Evolutionary conservation across 2,113 vertebrate genomes (phyloP), one percentile per base, ranked within the genome.

Genomic region (Xenotilapia flavipinnis): DNA sequence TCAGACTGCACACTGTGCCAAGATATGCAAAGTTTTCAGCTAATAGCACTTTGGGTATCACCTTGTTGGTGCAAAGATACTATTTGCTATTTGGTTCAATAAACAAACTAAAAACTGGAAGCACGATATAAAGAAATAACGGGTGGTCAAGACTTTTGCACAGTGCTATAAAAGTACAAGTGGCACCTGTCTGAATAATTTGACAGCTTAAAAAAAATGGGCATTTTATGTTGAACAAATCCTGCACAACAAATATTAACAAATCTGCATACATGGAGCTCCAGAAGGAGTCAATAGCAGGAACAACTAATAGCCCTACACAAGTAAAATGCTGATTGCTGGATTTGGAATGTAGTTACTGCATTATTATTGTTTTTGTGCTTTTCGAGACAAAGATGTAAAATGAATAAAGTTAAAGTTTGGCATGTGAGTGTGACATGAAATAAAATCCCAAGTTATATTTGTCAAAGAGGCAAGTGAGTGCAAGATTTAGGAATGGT

Each of bases 91-190:
- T 42, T 45, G 21, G 38, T 73, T 45, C 2, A 26, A 73, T 23
- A 45, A 73, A 26, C 21, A 73, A 45, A 45, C 38, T 17, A 73
- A 15, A 9, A 15, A 23, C 21, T 15, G 38, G 1, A 70, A 70
- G n/a, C 65, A 70, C 3, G 0, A 21, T 3, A 70, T 0, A 70
- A 42, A 42, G 2, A 70, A 23, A 70, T 70, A 21, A 70, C 3
- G 3, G n/a, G 0, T 70, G 65, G 65, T 42, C 65, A 23, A 42
- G 5, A 70, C 62, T 70, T 42, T 70, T 68, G 62, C n/a, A 68
- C 36, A 68, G 36, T 40, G 6, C 62, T 3, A 38, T 40, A 21
- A n/a, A 45, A 15, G 21, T 73, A 73, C 65, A 70, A 36, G 38
- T 0, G 7, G n/a, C 7, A 73, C 5, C 38, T 45, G 38, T 73